Conservation (phyloP, 1,140 invertebrate genomes). For the Caerostris darwini region DNA sequence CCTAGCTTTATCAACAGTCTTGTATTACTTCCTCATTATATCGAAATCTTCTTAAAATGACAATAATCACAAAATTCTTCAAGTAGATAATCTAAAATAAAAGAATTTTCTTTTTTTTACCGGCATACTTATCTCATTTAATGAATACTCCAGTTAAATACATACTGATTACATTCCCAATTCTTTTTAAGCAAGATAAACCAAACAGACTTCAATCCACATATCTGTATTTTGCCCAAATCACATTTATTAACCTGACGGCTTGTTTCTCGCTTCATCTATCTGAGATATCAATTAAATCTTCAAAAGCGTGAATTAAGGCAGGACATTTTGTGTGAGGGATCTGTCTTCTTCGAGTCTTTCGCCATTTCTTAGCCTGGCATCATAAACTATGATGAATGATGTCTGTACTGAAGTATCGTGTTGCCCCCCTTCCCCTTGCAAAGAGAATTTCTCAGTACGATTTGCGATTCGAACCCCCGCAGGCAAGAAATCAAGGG, state of each 20-base stretch:
- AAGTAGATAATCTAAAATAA: too few relatives aligned
- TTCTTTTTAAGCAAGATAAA: not conserved
- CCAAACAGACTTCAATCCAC: not conserved
- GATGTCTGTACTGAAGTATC: not conserved
- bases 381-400: constrained; percentile 57
- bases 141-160: not conserved
- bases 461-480: not conserved
- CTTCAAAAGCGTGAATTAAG: constrained; percentile 15
- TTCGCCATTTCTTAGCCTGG: not conserved
- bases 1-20: too few relatives aligned
- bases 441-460: not conserved
- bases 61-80: too few relatives aligned
- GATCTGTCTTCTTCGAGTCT: not conserved
- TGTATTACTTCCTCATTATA: too few relatives aligned
- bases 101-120: not conserved
- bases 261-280: not conserved
- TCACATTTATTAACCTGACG: constrained; percentile 42
- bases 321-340: not conserved
- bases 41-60: too few relatives aligned
- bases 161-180: not conserved
- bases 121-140: not conserved
- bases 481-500: not conserved
- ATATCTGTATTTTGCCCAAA: not conserved
- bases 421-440: not conserved
- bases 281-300: constrained; percentile 48